These are phyloP conservation scores for Porites rus DNA, from an alignment of 92 coral and sea anemone genomes.

Conservation along the genomic window DNA sequence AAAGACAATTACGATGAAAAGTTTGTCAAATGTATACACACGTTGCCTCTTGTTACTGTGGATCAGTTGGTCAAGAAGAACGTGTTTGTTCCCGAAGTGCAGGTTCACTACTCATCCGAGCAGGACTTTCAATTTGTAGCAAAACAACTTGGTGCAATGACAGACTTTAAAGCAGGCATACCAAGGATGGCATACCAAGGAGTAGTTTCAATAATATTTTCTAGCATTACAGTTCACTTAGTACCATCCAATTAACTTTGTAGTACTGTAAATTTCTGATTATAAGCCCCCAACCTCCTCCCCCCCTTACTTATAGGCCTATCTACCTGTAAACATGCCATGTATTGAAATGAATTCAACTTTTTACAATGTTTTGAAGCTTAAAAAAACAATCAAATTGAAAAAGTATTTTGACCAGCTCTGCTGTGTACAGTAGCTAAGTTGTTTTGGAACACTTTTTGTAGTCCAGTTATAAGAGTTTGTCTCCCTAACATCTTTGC, in stretches of 20 bases:
- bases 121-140: slow-evolving; percentile 72
- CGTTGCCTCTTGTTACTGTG: slow-evolving; percentile 70
- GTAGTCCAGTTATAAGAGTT: background rate
- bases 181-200: slow-evolving; percentile 92
- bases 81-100: slow-evolving; percentile 60
- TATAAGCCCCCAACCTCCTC: too few relatives aligned
- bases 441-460: too few relatives aligned
- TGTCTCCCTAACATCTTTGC: too few relatives aligned
- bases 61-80: slow-evolving; percentile 50
- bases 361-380: too few relatives aligned
- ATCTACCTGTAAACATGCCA: too few relatives aligned
- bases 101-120: slow-evolving; percentile 73
- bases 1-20: slow-evolving; percentile 79
- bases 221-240: slow-evolving; percentile 71
- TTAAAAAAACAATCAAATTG: too few relatives aligned
- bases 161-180: slow-evolving; percentile 91
- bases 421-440: too few relatives aligned
- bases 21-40: slow-evolving; percentile 64
- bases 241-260: slow-evolving; percentile 50
- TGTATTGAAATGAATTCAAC: too few relatives aligned
- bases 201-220: slow-evolving; percentile 76
- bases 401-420: too few relatives aligned
- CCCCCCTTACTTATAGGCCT: background rate
- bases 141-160: slow-evolving; percentile 82
- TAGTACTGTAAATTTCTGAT: too few relatives aligned